A percentile compares a stretch with the other conserved stretches of the same genome.
phyloP scores from a whole-genome alignment of 1,140 invertebrate species.

The Heliothis virescens region DNA sequence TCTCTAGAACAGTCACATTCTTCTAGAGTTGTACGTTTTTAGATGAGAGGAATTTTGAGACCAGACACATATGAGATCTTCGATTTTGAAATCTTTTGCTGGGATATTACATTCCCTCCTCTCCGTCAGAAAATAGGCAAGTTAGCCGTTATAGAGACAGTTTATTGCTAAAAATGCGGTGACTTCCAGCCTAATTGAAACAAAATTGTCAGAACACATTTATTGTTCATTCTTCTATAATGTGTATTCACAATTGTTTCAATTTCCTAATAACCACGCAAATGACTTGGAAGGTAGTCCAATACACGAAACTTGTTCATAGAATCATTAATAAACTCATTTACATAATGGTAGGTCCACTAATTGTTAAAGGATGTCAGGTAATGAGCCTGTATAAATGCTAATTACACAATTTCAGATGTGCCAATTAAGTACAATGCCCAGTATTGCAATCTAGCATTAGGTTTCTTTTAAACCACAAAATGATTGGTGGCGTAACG shows the following conservation, averaged over 20 bases:
- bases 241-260: neutral
- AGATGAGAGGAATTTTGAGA: neutral
- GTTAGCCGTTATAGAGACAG: no score
- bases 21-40: neutral
- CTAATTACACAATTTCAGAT: constrained; percentile 11
- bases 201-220: no score
- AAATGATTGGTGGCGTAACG: constrained; percentile 20
- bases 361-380: constrained; percentile 12
- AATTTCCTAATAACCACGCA: neutral
- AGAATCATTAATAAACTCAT: constrained; percentile 8
- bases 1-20: neutral
- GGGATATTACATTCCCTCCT: no score
- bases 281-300: neutral
- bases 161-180: no score
- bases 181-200: no score
- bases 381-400: constrained; percentile 15
- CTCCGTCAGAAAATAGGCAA: no score
- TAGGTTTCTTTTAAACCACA: constrained; percentile 24
- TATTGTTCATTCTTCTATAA: neutral
- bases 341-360: neutral
- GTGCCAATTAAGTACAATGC: constrained; percentile 11
- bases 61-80: no score
- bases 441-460: constrained; percentile 33
- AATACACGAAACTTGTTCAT: neutral
- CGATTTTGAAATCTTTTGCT: no score